Conservation (phyloP, 1,140 invertebrate genomes). For the Dufourea novaeangliae region DNA sequence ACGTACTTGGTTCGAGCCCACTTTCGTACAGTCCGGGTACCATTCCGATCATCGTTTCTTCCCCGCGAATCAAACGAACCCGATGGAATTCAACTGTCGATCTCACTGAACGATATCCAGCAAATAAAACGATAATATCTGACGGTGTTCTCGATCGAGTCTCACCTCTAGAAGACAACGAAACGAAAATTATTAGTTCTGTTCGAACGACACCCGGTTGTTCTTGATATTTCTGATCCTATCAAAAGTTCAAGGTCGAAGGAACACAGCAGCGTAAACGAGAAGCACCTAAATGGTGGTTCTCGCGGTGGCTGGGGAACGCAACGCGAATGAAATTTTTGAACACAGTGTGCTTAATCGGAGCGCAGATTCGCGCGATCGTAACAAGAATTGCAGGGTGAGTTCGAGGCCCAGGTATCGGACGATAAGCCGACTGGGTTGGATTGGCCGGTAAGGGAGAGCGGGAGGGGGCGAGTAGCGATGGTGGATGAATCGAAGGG, state of each 20-base stretch:
- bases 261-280: too few relatives aligned
- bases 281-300: too few relatives aligned
- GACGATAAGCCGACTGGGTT: conserved; percentile 73
- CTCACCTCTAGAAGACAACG: too few relatives aligned
- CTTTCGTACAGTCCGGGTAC: conserved; percentile 39
- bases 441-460: conserved; percentile 50
- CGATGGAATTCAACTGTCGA: conserved; percentile 24
- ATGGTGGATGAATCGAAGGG: conserved; percentile 24
- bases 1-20: conserved; percentile 49
- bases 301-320: too few relatives aligned
- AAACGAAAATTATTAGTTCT: too few relatives aligned
- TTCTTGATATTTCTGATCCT: too few relatives aligned
- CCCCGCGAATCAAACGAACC: not conserved
- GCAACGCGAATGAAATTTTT: conserved; percentile 25
- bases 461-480: too few relatives aligned
- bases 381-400: conserved; percentile 38
- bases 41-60: not conserved
- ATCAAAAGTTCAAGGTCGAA: too few relatives aligned
- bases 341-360: conserved; percentile 23
- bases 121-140: conserved; percentile 30
- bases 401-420: conserved; percentile 20
- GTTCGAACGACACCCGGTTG: too few relatives aligned
- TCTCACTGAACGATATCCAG: not conserved
- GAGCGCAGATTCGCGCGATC: conserved; percentile 22
- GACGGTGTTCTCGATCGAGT: not conserved